phyloP scores from a whole-genome alignment of 2,797 vertebrate genomes.

The Crocodylus rhombifer region DNA sequence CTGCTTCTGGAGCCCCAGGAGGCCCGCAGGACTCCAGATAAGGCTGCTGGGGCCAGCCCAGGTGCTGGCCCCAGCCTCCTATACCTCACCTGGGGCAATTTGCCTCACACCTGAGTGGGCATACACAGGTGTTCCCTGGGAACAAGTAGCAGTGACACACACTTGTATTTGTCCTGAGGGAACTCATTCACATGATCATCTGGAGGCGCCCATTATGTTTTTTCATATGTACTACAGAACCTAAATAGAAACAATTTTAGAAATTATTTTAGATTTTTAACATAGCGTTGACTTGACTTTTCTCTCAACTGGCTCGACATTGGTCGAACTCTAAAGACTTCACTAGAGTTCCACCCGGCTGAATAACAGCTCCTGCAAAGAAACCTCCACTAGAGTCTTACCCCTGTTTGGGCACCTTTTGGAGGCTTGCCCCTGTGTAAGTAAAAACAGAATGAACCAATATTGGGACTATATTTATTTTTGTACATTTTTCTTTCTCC shows the following conservation, averaged over 20 bases:
- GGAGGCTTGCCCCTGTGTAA: neutral
- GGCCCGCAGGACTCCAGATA: too few relatives aligned
- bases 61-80: too few relatives aligned
- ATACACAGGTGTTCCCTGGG: neutral
- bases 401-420: neutral
- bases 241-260: neutral
- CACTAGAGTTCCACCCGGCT: neutral
- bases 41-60: too few relatives aligned
- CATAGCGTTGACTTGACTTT: neutral
- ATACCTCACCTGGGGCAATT: too few relatives aligned
- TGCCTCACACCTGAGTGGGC: rapidly evolving
- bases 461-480: slow-evolving; percentile 16
- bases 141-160: neutral
- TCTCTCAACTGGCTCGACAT: neutral
- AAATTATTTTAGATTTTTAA: neutral
- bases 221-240: rapidly evolving
- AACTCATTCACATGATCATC: too few relatives aligned
- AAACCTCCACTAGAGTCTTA: neutral
- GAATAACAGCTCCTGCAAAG: neutral
- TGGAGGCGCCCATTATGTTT: neutral
- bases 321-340: neutral
- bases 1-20: too few relatives aligned
- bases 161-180: too few relatives aligned
- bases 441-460: neutral
- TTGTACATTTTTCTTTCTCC: neutral